Base-by-base conservation (phyloP, 2,797 vertebrate species). In the Anguilla obscura region DNA sequence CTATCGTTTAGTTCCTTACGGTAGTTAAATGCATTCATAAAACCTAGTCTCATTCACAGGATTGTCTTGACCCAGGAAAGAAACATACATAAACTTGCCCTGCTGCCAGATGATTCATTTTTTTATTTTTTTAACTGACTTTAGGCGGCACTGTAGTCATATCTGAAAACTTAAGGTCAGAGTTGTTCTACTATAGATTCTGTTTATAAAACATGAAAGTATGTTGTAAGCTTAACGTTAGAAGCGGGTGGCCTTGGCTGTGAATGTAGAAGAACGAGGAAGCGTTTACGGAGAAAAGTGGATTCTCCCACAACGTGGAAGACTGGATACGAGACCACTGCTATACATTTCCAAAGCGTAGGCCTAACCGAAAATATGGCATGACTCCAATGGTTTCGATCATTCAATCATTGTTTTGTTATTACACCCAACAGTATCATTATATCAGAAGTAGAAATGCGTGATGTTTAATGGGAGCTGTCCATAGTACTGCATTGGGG, bases 401-500 rank as follows among this genome's bases (percentile, higher is more conserved):
- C 69, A 85, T 74, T 71, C 9, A 80, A 52, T 60, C 33, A 48
- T 33, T 85, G 52, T 50, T 58, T 50, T 85, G 24, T 66, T 48
- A 56, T 84, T 6, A 56, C 48, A 30, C n/a, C 50, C 24, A 6
- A 54, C 54, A 30, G 50, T 0, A 54, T 84, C 3, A 30, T 56
- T 82, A 82, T 45, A 80, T 79, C 24, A 63, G n/a, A n/a, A 56
- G 50, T 52, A 88, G 84, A 82, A 89, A 84, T 89, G 89, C 89
- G 86, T 63, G 52, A 89, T 87, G 86, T 91, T 91, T 79, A 86
- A 63, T 74, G 86, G 94, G 93, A 96, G 94, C 94, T 96, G 95
- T 95, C 94, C 95, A 85, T 92, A 94, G 95, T 95, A 91, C 94
- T 96, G 94, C 94, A 94, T 90, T 88, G 86, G 89, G 86, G 89